A percentile compares a stretch with the other conserved stretches of the same genome.
These are phyloP conservation scores for Anabas testudineus DNA, from an alignment of 2,797 vertebrate genomes.

Conservation along the genomic window DNA sequence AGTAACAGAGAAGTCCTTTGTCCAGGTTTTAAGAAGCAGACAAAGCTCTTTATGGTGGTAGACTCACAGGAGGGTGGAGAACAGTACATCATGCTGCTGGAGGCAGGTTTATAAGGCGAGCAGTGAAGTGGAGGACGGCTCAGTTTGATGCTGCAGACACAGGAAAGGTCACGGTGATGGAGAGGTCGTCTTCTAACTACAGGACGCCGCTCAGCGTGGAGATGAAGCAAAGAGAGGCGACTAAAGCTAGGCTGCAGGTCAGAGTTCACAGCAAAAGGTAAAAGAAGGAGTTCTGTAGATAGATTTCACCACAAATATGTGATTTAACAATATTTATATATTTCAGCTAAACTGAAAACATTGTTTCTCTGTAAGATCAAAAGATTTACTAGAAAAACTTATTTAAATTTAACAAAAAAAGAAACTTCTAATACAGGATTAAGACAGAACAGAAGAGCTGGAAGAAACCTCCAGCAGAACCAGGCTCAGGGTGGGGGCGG, in stretches of 20 bases:
- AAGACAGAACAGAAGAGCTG: too few species aligned
- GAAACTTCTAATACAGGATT: too few species aligned
- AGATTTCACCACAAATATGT: too few species aligned
- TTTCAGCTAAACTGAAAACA: too few species aligned
- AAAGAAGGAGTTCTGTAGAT: too few species aligned
- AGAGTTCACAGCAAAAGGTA: constrained; percentile 9
- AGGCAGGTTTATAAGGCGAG: constrained; percentile 66
- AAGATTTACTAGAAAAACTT: too few species aligned
- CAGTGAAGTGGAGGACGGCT: constrained; percentile 8
- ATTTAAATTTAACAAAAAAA: too few species aligned
- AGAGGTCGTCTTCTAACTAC: constrained; percentile 1
- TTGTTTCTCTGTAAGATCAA: too few species aligned
- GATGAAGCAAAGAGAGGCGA: background rate
- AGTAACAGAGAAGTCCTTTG: constrained; percentile 27
- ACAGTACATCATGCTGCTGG: constrained; percentile 21
- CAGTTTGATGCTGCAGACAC: constrained; percentile 15
- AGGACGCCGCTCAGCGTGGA: background rate
- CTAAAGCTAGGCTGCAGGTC: background rate
- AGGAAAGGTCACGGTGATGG: constrained; percentile 69
- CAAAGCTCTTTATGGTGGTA: constrained; percentile 1
- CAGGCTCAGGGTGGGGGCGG: too few species aligned
- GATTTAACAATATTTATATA: too few species aligned
- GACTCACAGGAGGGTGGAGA: background rate
- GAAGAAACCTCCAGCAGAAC: too few species aligned
- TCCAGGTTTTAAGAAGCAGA: constrained; percentile 2